phyloP scores from a whole-genome alignment of 2,113 vertebrate genomes.

The Paradisaea rubra region DNA sequence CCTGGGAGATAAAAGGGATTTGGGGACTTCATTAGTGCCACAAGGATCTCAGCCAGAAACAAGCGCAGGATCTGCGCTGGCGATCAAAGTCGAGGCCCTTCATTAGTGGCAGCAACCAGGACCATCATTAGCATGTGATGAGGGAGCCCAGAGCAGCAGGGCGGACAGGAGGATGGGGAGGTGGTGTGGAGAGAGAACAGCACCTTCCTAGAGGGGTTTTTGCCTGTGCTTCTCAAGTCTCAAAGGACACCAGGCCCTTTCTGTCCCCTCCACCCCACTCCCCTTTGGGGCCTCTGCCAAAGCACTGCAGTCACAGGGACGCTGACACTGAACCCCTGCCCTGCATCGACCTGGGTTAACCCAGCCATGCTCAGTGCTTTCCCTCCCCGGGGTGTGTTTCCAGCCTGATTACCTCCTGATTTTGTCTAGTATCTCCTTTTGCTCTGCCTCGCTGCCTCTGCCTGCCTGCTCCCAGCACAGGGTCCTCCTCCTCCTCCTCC shows the following conservation, averaged over 20 bases:
- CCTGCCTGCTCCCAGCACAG: not conserved
- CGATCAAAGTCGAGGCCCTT: not conserved
- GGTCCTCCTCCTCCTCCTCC: not conserved
- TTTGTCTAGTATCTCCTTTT: not conserved
- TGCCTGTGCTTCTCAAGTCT: not conserved
- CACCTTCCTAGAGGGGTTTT: not conserved
- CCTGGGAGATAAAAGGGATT: not conserved
- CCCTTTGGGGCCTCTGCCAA: not conserved
- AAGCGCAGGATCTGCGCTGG: not conserved
- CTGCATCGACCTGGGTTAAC: not conserved
- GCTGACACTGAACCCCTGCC: not conserved
- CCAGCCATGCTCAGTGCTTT: not conserved
- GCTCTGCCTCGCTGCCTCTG: not conserved
- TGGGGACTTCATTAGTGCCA: not conserved
- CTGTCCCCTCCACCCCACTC: not conserved
- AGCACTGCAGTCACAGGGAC: not conserved
- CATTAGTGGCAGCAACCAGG: not conserved
- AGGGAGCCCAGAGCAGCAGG: not conserved
- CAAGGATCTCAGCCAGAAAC: not conserved
- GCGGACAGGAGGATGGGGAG: not conserved
- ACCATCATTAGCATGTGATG: not conserved
- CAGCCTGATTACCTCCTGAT: not conserved
- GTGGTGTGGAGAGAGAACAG: not conserved
- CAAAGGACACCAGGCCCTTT: not conserved
- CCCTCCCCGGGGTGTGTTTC: fast-evolving